Evolutionary conservation across 2,797 vertebrate genomes (phyloP), one percentile per base, ranked within the genome.

Genomic region (Poeciliopsis turneri): DNA sequence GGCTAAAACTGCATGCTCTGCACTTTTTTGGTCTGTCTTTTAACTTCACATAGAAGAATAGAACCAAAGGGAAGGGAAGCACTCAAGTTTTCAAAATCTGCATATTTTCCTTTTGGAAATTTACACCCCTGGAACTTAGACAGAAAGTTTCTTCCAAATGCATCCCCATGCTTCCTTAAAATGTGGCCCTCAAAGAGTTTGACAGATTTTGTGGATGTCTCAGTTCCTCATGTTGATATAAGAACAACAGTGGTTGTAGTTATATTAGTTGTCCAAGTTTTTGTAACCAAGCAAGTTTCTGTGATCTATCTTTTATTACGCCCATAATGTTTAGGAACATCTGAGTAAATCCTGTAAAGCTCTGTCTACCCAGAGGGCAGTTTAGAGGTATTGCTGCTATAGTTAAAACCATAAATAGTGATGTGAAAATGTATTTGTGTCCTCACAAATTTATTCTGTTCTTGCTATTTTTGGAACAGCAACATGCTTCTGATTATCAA

Each of bases 1-100:
- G 47, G 79, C 76, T 83, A 78, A 86, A 93, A 86, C 75, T 77
- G 80, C 83, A 83, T 81, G 41, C 76, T 75, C 43, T 79, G 77
- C 69, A 33, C 20, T 16, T 57, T 28, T 41, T 25, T 74, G 25
- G 12, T 43, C 10, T 13, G 33, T 41, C 16, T 13, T 57, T 43
- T 28, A 59, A 70, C 25, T 8, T 28, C 41, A 46, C 25, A 8
- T 70, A n/a, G 16, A 41, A 45, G 25, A 15, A 70, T 13, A 16
- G 41, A 70, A 70, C 12, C 12, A 23, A 70, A 70, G 25, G 43
- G 41, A 70, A 46, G 25, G 25, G 25, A 16, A 70, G 23, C 11
- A n/a, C 41, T 43, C 20, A 43, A 12, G 66, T 69, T 41, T 25
- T 23, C 25, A 69, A 41, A 69, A 69, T 20, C 2, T n/a, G 39